Evolutionary conservation across 1,140 invertebrate genomes (phyloP), one percentile per base, ranked within the genome.

Genomic region (Drosophila melanogaster): DNA sequence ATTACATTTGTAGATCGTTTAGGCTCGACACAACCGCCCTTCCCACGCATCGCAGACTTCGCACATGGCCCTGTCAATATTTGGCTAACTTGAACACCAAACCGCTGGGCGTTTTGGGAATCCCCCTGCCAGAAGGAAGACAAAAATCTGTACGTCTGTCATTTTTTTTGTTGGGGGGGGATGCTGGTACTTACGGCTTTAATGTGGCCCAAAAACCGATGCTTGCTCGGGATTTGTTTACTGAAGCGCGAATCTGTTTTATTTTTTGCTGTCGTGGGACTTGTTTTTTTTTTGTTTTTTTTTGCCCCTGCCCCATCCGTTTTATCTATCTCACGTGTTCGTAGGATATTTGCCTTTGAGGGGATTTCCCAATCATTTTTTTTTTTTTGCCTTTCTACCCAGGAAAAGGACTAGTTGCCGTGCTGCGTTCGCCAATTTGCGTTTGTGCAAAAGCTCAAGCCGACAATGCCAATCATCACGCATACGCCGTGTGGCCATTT

Each of bases 401-500:
- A 5, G 37, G 12, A 38, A 38, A 14, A 30, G 7, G 30, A 30
- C 26, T 19, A 1, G 26, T n/a, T 67, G 62, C 67, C 73, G 54
- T 64, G 40, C 65, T 77, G 73, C 58, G 59, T 71, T 74, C 70
- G 60, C 59, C 60, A 76, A 66, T 66, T 75, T 66, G 60, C 46
- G 49, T 56, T 67, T 43, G 38, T 38, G 50, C 56, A 35, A 66
- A n/a, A n/a, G 19, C 19, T 22, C 19, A 30, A 70, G 37, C 46
- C 50, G 54, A 56, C 70, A 74, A 66, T 73, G 81, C 72, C 81
- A 85, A 86, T 85, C 81, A 78, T 77, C 81, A 86, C 81, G 81
- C 81, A 81, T 78, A 85, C 72, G 58, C 72, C 71, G 46, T 72
- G 72, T 74, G 53, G 46, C 60, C 49, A 10, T 56, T 47, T 24